Percentiles rank a stretch among this genome's conserved stretches.
These are phyloP conservation scores for Balearica regulorum DNA, from an alignment of 2,797 vertebrate genomes.

Conservation along the genomic window DNA sequence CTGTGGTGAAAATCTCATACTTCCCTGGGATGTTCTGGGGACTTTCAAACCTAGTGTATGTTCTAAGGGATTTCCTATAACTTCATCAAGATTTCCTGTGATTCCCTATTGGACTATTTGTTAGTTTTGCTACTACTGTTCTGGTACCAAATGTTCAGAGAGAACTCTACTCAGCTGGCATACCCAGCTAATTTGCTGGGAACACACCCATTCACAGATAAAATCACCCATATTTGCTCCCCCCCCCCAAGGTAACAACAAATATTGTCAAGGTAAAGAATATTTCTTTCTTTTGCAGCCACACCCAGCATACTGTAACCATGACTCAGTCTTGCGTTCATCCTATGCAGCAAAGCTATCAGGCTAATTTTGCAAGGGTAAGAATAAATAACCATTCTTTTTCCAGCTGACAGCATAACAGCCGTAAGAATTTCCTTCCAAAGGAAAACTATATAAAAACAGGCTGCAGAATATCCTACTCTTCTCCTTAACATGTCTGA, in stretches of 20 bases:
- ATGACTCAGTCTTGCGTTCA: slow-evolving; percentile 22
- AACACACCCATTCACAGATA: not conserved
- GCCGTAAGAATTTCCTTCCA: not conserved
- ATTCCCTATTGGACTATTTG: not conserved
- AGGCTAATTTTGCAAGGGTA: not conserved
- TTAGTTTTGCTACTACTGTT: not conserved
- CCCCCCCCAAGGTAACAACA: not conserved
- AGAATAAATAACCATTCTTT: not conserved
- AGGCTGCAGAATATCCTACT: not conserved
- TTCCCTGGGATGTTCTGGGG: not conserved
- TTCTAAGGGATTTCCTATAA: not conserved
- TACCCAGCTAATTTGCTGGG: not conserved
- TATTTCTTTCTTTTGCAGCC: not conserved
- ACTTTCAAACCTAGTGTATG: not conserved
- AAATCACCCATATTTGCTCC: not conserved
- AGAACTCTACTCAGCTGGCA: not conserved
- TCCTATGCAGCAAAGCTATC: not conserved
- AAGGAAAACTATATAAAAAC: not conserved
- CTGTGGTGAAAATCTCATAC: not conserved
- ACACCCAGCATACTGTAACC: not conserved
- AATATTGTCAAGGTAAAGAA: slow-evolving; percentile 12
- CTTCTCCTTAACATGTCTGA: not conserved
- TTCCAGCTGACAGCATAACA: not conserved
- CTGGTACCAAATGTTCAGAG: not conserved
- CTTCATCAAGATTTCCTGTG: not conserved